Evolutionary conservation across 37 sponge, comb jelly and placozoan species (phyloP), one percentile per base, ranked within the genome.

Genomic region (Oopsacas minuta): DNA sequence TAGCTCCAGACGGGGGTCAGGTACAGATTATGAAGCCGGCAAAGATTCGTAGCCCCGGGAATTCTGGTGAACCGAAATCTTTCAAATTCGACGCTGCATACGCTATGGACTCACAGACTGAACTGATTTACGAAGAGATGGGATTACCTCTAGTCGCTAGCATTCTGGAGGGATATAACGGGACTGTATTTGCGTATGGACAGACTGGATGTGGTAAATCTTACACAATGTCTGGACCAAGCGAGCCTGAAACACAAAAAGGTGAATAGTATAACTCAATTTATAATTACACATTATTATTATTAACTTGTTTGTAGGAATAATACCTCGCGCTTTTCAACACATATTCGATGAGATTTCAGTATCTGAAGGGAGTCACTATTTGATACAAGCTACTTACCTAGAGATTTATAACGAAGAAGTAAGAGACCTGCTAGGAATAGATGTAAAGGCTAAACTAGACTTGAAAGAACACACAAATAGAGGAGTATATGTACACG

Each of bases 201-300:
- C 98, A 97, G 86, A 97, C 98, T 10, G 98, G 98, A 17, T 94
- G 98, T 85, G 98, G 98, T 25, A 97, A 97, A 42, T 93, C 93
- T 37, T 97, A 83, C 89, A 90, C 95, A 7, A 97, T 97, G 98
- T 89, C 91, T 86, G 98, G 98, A 0, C 87, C 93, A 25, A 52
- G 81, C 1, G 92, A 92, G 75, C 94, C 97, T 1, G 69, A 88
- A 0, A 86, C 83, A 23, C 94, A 97, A 86, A 52, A 83, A 81
- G 98, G 98, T 12, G 20, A 10, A n/a, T n/a, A n/a, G n/a, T n/a
- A n/a, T n/a, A n/a, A 34, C 75, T 10, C 1, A 61, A 61, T 10
- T 61, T 61, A 25, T n/a, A 61, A 61, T 25, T n/a, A 61, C 5
- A 20, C 22, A 5, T 20, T 3, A 25, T 3, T 7, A 12, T 10